phyloP scores from a whole-genome alignment of 2,888 invertebrate genomes.

The Sarcophaga caerulescens region DNA sequence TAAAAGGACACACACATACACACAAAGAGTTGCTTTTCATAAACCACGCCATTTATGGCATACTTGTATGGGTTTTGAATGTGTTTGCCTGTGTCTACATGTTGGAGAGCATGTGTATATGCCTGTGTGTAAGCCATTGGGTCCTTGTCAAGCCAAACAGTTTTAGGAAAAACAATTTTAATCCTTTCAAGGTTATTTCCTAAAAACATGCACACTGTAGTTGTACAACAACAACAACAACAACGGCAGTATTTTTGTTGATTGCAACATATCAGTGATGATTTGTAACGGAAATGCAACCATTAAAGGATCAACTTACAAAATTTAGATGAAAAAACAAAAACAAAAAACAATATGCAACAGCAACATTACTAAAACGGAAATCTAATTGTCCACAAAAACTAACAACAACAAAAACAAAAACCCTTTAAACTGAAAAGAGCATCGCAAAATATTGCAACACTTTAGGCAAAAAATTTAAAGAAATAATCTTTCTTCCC shows the following conservation, averaged over 20 bases:
- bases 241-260: not conserved
- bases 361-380: constrained; percentile 1
- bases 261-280: constrained; percentile 21
- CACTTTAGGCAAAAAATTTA: not conserved
- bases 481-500: not conserved
- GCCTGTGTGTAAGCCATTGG: not conserved
- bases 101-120: not conserved
- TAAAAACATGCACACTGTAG: not conserved
- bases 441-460: not conserved
- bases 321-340: constrained; percentile 14
- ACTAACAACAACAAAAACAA: constrained; percentile 8
- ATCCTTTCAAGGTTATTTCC: constrained; percentile 60
- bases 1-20: not conserved
- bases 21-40: not conserved
- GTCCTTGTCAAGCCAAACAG: not conserved
- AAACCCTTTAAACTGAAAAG: constrained; percentile 1
- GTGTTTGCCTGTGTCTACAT: not conserved
- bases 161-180: constrained; percentile 31
- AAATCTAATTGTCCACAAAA: constrained; percentile 25
- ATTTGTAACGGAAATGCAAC: constrained; percentile 62
- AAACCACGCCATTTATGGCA: not conserved
- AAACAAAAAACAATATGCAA: not conserved
- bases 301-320: constrained; percentile 50
- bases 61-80: not conserved
- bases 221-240: not conserved